Evolutionary conservation across 2,888 invertebrate genomes (phyloP), one percentile per base, ranked within the genome.

Genomic region (Ethmia dodecea): DNA sequence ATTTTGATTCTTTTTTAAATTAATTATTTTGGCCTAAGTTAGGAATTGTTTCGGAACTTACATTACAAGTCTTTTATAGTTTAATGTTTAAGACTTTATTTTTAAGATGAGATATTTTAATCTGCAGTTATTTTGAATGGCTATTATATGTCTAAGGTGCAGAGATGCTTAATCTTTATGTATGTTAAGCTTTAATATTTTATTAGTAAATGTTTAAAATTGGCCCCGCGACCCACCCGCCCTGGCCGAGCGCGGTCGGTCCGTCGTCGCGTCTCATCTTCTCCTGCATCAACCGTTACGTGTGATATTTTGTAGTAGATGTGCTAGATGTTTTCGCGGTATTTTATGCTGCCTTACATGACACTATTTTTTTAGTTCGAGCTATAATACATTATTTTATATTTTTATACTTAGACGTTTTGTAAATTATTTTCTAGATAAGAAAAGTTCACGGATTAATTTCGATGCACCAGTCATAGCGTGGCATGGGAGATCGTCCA

Each of bases 131-230:
- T 81, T 86, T 84, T 83, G 70, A 76, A 84, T 78, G 84, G 83
- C 86, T 86, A 86, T 84, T 84, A 77, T 84, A 78, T 74, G 78
- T 74, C 57, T 81, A 83, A 84, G 86, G 79, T 83, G 84, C 86
- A 84, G 84, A 86, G 70, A 86, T 84, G 86, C 86, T 86, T 84
- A 83, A 81, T 83, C 83, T 86, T 86, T 86, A 86, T 86, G 79
- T 86, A 86, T 86, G 86, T 86, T 86, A 86, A 86, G 84, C 86
- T 86, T 84, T 86, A 84, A 86, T 84, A 86, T 86, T 86, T 86
- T 86, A 86, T 86, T 86, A 86, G 80, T 84, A 75, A 84, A 86
- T 86, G 79, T 84, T 80, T 81, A 80, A 77, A 72, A 60, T 18
- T 55, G 58, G 57, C 59, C 48, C 45, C 51, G 45, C 39, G 43